Conservation (phyloP, 1,140 invertebrate species). For the silkworm (Bombyx mori) region ASM3026992v2 NC_085110.1:14558001-14558500, state of each 20-base stretch:
- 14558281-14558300: slow-evolving; percentile 67
- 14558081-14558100: no score
- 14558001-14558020: no score
- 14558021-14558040: no score
- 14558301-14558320: slow-evolving; percentile 56
- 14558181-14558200: slow-evolving; percentile 34
- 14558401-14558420: slow-evolving; percentile 55
- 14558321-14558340: slow-evolving; percentile 49
- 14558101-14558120: no score
- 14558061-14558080: no score
- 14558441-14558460: slow-evolving; percentile 4
- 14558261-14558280: slow-evolving; percentile 17
- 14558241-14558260: no score
- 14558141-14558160: no score
- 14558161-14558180: slow-evolving; percentile 42
- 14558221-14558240: no score
- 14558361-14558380: slow-evolving; percentile 37
- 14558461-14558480: slow-evolving; percentile 30
- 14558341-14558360: slow-evolving; percentile 29
- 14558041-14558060: no score
- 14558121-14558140: no score
- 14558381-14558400: slow-evolving; percentile 37
- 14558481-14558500: slow-evolving; percentile 27
- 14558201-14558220: slow-evolving; percentile 49
- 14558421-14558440: neutral